These are phyloP conservation scores for Ardeotis arabs DNA, from an alignment of 2,113 vertebrate genomes.

Conservation along the genomic window DNA sequence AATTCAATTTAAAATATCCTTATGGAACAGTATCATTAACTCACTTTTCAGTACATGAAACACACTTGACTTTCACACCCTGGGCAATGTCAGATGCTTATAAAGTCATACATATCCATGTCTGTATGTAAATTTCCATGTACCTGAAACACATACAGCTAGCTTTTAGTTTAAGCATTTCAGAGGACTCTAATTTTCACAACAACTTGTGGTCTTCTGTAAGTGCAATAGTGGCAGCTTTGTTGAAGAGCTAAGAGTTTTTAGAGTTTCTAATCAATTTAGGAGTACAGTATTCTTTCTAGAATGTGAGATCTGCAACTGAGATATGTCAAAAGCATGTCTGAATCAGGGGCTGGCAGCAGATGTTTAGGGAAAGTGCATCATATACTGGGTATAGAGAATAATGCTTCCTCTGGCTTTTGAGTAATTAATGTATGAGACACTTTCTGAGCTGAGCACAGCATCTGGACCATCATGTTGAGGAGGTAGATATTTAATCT, in stretches of 20 bases:
- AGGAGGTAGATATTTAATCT: background rate
- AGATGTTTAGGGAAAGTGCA: background rate
- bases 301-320: background rate
- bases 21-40: background rate
- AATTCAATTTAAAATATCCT: background rate
- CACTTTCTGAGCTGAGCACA: background rate
- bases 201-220: background rate
- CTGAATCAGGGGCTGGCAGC: background rate
- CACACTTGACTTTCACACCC: background rate
- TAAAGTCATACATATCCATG: background rate
- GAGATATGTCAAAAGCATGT: background rate
- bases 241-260: background rate
- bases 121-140: background rate
- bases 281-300: background rate
- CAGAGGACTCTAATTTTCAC: background rate
- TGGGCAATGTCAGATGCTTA: background rate
- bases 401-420: background rate
- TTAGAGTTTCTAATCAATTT: background rate
- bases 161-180: background rate
- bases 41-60: background rate
- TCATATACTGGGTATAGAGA: background rate
- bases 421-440: background rate
- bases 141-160: background rate
- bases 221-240: background rate
- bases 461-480: background rate